Conservation (phyloP, 2,797 vertebrate genomes). For the Phrynocephalus forsythii region DNA sequence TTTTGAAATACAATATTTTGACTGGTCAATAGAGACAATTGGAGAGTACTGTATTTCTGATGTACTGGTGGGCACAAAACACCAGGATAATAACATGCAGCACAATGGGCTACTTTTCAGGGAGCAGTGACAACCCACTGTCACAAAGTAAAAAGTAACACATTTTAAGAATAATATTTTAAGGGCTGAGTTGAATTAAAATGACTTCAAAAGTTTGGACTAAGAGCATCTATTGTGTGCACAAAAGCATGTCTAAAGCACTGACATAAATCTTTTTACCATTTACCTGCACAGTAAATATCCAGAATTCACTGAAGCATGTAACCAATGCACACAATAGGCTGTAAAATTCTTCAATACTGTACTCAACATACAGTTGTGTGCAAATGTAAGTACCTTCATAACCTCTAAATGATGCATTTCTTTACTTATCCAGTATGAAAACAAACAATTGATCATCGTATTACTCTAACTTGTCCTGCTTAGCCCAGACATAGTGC, state of each 20-base stretch:
- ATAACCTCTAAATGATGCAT: neutral
- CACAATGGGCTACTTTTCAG: too few relatives aligned
- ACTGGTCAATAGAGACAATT: too few relatives aligned
- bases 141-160: too few relatives aligned
- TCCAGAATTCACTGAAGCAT: neutral
- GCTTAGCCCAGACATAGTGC: neutral
- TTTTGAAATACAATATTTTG: too few relatives aligned
- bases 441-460: neutral
- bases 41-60: too few relatives aligned
- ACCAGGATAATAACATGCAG: too few relatives aligned
- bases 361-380: neutral
- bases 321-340: neutral
- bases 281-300: neutral
- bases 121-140: too few relatives aligned
- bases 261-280: neutral
- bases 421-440: neutral
- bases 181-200: neutral
- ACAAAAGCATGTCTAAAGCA: neutral
- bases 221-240: neutral
- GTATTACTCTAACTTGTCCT: too few relatives aligned
- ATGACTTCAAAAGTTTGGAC: neutral
- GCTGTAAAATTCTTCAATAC: neutral
- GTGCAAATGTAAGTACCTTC: neutral
- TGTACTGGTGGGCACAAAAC: too few relatives aligned
- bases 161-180: too few relatives aligned